Conservation (phyloP, 2,113 vertebrate genomes). For the Amblyopsis rosae region DNA sequence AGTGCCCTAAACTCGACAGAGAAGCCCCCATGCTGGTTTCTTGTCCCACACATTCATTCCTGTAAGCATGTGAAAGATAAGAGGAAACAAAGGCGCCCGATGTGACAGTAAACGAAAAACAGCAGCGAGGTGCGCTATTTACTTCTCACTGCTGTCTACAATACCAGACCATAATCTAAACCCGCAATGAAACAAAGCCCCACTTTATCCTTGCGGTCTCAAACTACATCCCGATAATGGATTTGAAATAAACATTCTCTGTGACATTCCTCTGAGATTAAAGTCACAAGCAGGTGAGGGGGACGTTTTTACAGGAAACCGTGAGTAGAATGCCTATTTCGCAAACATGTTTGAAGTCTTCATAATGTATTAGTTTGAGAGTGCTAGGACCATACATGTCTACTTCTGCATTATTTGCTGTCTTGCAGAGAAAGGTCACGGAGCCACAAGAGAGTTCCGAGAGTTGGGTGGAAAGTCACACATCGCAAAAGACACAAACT, state of each 20-base stretch:
- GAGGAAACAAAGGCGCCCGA: neutral
- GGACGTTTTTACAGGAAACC: no score
- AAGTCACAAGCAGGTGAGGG: no score
- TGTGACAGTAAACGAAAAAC: neutral
- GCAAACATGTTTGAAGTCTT: neutral
- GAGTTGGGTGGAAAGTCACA: slow-evolving; percentile 23
- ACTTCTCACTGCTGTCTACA: no score
- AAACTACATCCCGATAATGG: neutral
- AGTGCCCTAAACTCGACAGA: slow-evolving; percentile 30
- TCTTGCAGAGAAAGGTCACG: slow-evolving; percentile 42
- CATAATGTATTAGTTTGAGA: slow-evolving; percentile 1
- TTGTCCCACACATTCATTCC: slow-evolving; percentile 39
- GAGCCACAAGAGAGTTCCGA: slow-evolving; percentile 21
- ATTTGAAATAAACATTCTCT: neutral
- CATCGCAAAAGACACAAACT: slow-evolving; percentile 28
- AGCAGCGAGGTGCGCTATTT: neutral
- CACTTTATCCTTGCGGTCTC: slow-evolving; percentile 18
- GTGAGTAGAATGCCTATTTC: slow-evolving; percentile 1
- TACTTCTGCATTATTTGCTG: slow-evolving; percentile 5
- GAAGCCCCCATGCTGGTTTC: slow-evolving; percentile 17
- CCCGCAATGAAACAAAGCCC: slow-evolving; percentile 3
- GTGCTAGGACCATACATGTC: no score
- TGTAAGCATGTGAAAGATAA: slow-evolving; percentile 7
- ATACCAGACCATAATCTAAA: no score
- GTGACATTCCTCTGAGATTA: neutral